A percentile compares a stretch with the other conserved stretches of the same genome.
Conservation (phyloP, 2,797 vertebrate species). For the Threskiornis aethiopicus region DNA sequence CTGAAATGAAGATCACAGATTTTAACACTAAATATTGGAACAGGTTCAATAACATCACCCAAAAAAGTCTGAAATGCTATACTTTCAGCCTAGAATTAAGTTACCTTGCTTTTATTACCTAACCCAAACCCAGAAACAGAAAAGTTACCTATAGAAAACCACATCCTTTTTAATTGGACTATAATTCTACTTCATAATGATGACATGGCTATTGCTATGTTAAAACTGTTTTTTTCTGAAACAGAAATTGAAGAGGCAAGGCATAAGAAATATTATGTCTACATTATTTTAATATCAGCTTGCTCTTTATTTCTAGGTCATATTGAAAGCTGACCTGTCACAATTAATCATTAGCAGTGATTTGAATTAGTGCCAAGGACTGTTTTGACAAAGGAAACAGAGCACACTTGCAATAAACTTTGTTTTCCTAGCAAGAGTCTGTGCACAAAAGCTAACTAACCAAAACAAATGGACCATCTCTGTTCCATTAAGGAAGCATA, state of each 20-base stretch:
- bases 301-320: not conserved
- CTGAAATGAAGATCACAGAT: not conserved
- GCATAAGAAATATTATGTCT: not conserved
- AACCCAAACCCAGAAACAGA: not conserved
- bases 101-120: not conserved
- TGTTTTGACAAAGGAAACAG: not conserved
- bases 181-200: not conserved
- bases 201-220: fast-evolving
- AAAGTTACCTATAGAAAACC: not conserved
- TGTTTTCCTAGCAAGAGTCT: not conserved
- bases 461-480: not conserved
- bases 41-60: not conserved
- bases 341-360: not conserved
- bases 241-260: not conserved
- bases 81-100: not conserved
- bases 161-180: not conserved
- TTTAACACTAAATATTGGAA: not conserved
- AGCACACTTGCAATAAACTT: not conserved
- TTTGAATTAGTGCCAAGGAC: not conserved
- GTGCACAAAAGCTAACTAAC: not conserved
- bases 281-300: not conserved
- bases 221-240: not conserved
- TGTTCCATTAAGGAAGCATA: not conserved
- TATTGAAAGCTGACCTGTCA: not conserved
- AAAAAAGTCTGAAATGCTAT: not conserved